phyloP scores from a whole-genome alignment of 2,113 vertebrate species.

The Raphicerus campestris region DNA sequence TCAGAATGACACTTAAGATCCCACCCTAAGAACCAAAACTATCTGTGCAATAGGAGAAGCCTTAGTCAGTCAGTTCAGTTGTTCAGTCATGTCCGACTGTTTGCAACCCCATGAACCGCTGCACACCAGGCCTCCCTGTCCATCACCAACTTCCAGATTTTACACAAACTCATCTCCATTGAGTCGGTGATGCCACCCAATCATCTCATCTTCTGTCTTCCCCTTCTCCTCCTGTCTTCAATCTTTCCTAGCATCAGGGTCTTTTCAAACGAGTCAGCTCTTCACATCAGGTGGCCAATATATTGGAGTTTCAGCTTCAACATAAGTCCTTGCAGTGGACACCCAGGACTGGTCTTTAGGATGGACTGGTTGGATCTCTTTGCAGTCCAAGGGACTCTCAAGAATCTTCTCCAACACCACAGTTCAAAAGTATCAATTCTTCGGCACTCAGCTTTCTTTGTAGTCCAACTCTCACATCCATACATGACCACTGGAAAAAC shows the following conservation, averaged over 20 bases:
- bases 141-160: background rate
- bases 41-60: background rate
- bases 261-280: background rate
- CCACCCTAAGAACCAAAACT: background rate
- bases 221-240: background rate
- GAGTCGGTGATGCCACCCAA: background rate
- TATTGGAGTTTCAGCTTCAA: background rate
- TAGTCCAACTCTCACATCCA: background rate
- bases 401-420: background rate
- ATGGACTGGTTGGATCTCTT: background rate
- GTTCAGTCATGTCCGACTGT: rapidly evolving
- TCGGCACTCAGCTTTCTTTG: rapidly evolving
- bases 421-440: background rate
- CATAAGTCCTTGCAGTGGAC: background rate
- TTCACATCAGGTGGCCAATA: background rate
- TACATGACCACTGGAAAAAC: background rate
- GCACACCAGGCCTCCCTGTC: background rate
- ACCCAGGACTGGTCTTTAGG: background rate
- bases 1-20: background rate
- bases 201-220: background rate
- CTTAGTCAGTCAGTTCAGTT: background rate
- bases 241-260: background rate
- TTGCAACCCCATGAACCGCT: background rate
- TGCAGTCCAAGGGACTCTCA: background rate
- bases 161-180: background rate